Conservation (phyloP, 2,113 vertebrate species). For the Chrysochloris asiatica region DNA sequence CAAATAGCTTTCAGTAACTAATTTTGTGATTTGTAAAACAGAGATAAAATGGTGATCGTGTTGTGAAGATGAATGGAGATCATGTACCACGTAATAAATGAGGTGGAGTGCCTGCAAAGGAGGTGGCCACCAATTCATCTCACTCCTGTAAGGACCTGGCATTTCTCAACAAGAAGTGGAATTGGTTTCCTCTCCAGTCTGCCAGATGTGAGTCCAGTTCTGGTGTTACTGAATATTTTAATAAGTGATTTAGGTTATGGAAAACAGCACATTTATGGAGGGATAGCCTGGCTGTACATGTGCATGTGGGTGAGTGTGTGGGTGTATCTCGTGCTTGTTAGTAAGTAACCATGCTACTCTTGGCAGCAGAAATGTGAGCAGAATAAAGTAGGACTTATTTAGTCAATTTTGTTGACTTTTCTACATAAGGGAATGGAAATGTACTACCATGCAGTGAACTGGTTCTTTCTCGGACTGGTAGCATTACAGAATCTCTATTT, state of each 20-base stretch:
- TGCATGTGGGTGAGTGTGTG: background rate
- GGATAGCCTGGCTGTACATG: background rate
- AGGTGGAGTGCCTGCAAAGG: background rate
- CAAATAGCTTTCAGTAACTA: background rate
- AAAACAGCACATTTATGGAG: background rate
- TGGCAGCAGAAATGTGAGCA: constrained; percentile 55
- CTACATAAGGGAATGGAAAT: constrained; percentile 40
- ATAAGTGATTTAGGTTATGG: background rate
- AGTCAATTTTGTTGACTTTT: constrained; percentile 14
- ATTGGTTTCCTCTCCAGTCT: background rate
- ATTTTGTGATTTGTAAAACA: constrained; percentile 4
- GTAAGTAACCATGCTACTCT: constrained; percentile 10
- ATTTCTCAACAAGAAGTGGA: background rate
- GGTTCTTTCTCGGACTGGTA: constrained; percentile 55
- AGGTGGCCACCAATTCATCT: constrained; percentile 14
- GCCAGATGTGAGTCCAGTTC: background rate
- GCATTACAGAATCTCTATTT: constrained; percentile 45
- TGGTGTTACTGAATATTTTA: constrained; percentile 15
- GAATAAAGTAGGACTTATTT: constrained; percentile 18
- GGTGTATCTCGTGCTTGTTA: constrained; percentile 19
- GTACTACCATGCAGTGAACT: background rate
- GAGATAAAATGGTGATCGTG: background rate
- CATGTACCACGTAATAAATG: background rate
- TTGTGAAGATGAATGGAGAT: background rate
- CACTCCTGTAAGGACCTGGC: background rate